Base-by-base conservation (phyloP, 2,113 vertebrate genomes). In the Pogona vitticeps region DNA sequence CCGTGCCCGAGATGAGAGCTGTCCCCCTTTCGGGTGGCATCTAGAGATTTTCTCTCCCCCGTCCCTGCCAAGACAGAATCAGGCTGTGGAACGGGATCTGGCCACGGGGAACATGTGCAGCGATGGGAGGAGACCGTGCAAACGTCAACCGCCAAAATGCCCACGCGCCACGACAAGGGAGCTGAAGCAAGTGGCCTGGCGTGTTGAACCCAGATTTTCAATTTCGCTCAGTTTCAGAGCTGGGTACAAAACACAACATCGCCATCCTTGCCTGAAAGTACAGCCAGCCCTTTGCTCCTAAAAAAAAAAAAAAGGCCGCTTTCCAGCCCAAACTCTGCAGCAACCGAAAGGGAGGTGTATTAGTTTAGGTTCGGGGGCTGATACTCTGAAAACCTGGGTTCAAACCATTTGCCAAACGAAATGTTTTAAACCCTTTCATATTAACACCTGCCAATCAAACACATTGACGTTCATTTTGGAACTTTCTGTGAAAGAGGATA, bases 1-100 rank as follows among this genome's bases (percentile, higher is more conserved):
- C 77, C 40, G 77, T 76, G 86, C 70, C 83, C 73, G 2, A 86
- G 91, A 90, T 7, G 88, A 70, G 67, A 92, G 84, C 63, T 82
- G 80, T 90, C 82, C 87, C n/a, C 36, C 59, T 82, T 67, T 80
- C 80, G 86, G 88, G 85, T 90, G 40, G 36, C 56, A 85, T 88
- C 79, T 85, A 72, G 71, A 86, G 78, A 80, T 10, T 52, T 52
- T 10, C 10, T 52, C 46, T 71, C 73, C 79, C 88, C 33, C 14
- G 4, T 7, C 28, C 75, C 12, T 78, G 46, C 10, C 1, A 52
- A 80, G 87, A 91, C 5, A 83, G 40, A 86, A 80, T 82, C 67
- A 75, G 90, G 87, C 73, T 17, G 67, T 88, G 15, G 67, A 1
- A 0, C 46, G 85, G 73, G 38, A 83, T 68, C 56, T 76, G 14